These are phyloP conservation scores for Rambutsinella grinnellia DNA, from an alignment of 2,888 invertebrate species.

Conservation along the genomic window DNA sequence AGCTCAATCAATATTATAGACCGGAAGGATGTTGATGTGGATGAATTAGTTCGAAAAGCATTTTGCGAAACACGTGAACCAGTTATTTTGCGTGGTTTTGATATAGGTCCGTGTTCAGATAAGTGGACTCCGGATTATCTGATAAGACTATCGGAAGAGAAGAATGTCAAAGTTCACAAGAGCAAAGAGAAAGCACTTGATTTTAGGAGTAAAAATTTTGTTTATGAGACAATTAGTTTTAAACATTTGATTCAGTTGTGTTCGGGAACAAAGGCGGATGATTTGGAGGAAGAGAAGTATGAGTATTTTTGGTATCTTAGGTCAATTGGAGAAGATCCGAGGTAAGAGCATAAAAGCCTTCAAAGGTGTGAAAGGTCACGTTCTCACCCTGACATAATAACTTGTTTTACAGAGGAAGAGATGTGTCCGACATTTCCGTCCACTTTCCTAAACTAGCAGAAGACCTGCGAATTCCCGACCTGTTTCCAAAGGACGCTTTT, in stretches of 20 bases:
- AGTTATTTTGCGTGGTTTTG: slow-evolving; percentile 69
- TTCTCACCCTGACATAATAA: neutral
- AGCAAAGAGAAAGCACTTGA: slow-evolving; percentile 70
- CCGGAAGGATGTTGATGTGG: too few relatives aligned
- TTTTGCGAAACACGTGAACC: slow-evolving; percentile 67
- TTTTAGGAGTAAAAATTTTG: slow-evolving; percentile 72
- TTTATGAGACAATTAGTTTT: slow-evolving; percentile 71
- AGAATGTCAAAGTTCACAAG: slow-evolving; percentile 72
- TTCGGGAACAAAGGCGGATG: slow-evolving; percentile 50
- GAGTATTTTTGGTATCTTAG: slow-evolving; percentile 68
- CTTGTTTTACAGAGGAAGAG: slow-evolving; percentile 67
- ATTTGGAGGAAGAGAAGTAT: slow-evolving; percentile 18
- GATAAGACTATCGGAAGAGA: slow-evolving; percentile 67
- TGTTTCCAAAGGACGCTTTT: slow-evolving; percentile 69
- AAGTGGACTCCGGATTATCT: slow-evolving; percentile 72
- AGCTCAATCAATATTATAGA: too few relatives aligned
- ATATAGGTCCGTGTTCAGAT: slow-evolving; percentile 70
- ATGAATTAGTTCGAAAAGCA: slow-evolving; percentile 1
- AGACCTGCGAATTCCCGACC: slow-evolving; percentile 70
- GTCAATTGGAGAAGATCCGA: slow-evolving; percentile 71
- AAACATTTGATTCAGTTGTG: slow-evolving; percentile 69
- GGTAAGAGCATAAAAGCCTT: slow-evolving; percentile 61
- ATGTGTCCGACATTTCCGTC: slow-evolving; percentile 70
- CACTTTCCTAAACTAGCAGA: slow-evolving; percentile 71
- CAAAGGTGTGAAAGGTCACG: neutral